Evolutionary conservation across 2,113 vertebrate genomes (phyloP), one percentile per base, ranked within the genome.

Genomic region (Mystacornis crossleyi): DNA sequence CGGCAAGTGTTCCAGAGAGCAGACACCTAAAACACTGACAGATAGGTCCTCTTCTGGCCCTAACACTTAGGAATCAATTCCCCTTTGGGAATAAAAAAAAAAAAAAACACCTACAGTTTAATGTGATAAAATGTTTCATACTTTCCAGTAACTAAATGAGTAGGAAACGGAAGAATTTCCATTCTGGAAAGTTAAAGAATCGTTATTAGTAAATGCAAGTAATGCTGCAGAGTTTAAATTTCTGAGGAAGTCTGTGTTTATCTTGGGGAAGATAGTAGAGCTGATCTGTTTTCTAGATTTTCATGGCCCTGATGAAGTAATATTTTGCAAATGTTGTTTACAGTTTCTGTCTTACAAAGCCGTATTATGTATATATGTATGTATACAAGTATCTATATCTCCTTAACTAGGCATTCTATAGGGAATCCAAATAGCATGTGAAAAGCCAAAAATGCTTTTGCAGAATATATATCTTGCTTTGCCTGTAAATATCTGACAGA

Each of bases 281-380:
- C 36, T 54, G 73, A 79, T 82, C 50, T 91, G 53, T 85, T 91
- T 81, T 90, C 73, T 96, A 82, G 73, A 67, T 91, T 96, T 93
- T 85, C 70, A 87, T 58, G 45, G 34, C 43, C 18, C 16, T 54
- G 66, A 75, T 87, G 91, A 95, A 91, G 26, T 62, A 94, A 81
- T 86, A 93, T 67, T 95, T 91, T 93, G 92, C 71, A 95, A 96
- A 96, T 95, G 88, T 91, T 96, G 78, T 86, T 95, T 95, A 95
- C 19, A 73, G 29, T 60, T 91, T 54, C 85, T 47, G 51, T 55
- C 67, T 79, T 71, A 77, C 10, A 40, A 86, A 88, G 19, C 25
- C 2, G 0, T 84, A 48, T 62, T 65, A 66, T 80, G 29, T 69
- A n/a, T 70, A 40, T 73, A 8, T 24, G 3, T 53, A 13, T n/a